Evolutionary conservation across 2,888 invertebrate species (phyloP), one percentile per base, ranked within the genome.

Genomic region (Mesorhabditis spiculigera): DNA sequence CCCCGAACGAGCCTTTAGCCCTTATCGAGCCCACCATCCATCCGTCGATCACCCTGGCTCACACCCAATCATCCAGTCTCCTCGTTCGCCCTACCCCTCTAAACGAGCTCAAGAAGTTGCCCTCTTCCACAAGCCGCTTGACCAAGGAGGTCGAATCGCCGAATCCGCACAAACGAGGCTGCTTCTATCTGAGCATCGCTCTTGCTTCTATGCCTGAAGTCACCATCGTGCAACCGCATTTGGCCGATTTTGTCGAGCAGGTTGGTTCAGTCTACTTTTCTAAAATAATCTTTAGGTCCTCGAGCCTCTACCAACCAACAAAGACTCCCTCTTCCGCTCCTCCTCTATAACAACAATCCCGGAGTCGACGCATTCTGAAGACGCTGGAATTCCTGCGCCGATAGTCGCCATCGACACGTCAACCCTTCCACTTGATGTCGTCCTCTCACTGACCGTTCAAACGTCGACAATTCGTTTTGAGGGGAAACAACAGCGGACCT

Each of bases 381-480:
- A n/a, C 28, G 45, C 45, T 6, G 45, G 42, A 28, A 28, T 50
- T n/a, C n/a, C 58, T 50, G 58, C 58, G 58, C 58, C 58, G n/a
- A 50, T 50, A 13, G 58, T 50, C n/a, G 8, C 58, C 8, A 50
- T 50, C n/a, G 82, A 83, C 78, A 76, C 80, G 74, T 81, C 73
- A 43, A 94, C 95, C 69, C 96, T 98, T 87, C 97, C 97, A 0
- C 95, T 98, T 0, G 97, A 98, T 88, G 95, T 98, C 43, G 93
- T 98, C 80, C 95, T 98, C 63, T 95, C 95, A 88, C 93, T 98
- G 89, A 93, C 94, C 87, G 95, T 97, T 91, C 95, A 96, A 87
- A 95, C 96, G 0, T 94, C 94, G 69, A 93, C 94, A 0, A 94
- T 96, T 87, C 89, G 96, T 72, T 97, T 98, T 88, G 80, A 83